Evolutionary conservation across 2,113 vertebrate species (phyloP).

Genomic region (Oncorhynchus masou): DNA sequence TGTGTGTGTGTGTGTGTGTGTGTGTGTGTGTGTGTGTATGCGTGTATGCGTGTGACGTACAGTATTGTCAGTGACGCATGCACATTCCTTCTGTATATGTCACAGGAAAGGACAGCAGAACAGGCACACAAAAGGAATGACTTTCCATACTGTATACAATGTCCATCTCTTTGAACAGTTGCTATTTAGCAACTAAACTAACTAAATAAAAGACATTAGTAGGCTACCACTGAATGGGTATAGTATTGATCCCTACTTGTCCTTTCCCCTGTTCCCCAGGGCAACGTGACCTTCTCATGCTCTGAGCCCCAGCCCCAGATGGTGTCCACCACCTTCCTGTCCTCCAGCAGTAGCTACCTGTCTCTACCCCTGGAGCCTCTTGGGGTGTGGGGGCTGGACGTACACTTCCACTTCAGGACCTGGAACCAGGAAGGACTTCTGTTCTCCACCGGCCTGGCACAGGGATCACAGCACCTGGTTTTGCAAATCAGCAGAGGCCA

Average conservation of each 20-base stretch:
- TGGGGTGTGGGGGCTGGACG: slow-evolving; percentile 74
- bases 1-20: background rate
- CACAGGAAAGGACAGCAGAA: no score
- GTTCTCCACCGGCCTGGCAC: slow-evolving; percentile 72
- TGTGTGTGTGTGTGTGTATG: background rate
- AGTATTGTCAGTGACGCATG: no score
- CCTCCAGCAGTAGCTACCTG: slow-evolving; percentile 71
- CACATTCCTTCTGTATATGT: no score
- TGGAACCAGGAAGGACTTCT: slow-evolving; percentile 83
- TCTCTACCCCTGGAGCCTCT: slow-evolving; percentile 70
- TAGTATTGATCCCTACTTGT: slow-evolving; percentile 9
- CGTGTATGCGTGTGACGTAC: background rate
- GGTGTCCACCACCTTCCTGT: slow-evolving; percentile 79
- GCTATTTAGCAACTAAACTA: no score
- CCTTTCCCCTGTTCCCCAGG: slow-evolving; percentile 65
- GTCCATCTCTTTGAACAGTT: no score
- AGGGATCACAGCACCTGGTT: slow-evolving; percentile 69
- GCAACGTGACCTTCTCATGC: slow-evolving; percentile 84
- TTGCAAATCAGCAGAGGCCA: slow-evolving; percentile 70
- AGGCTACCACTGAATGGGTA: background rate
- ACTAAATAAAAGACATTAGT: no score
- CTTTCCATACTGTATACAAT: no score
- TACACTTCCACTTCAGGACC: slow-evolving; percentile 83
- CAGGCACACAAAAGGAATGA: no score
- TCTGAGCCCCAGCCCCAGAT: slow-evolving; percentile 70